Conservation (phyloP, 2,113 vertebrate species). For the Salvelinus namaycush region DNA sequence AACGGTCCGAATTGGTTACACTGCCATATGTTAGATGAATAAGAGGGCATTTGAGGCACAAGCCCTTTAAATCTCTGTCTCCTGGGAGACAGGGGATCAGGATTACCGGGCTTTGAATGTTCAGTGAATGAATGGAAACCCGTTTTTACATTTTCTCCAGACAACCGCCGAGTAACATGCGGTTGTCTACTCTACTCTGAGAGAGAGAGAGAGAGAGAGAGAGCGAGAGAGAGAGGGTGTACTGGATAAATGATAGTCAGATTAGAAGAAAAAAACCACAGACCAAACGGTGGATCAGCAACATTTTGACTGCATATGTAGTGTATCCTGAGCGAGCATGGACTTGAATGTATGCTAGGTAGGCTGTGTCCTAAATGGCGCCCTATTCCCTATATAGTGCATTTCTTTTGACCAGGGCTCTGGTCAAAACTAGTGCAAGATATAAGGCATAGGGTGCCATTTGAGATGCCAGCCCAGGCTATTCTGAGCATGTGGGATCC, state of each 20-base stretch:
- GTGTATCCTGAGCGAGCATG: background rate
- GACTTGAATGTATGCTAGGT: too few species aligned
- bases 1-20: constrained; percentile 25
- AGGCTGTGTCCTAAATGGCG: too few species aligned
- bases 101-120: constrained; percentile 18
- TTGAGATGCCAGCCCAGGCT: background rate
- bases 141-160: constrained; percentile 22
- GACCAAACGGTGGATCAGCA: constrained; percentile 4
- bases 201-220: too few species aligned
- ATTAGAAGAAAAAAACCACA: background rate
- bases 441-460: too few species aligned
- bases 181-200: background rate
- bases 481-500: constrained; percentile 15
- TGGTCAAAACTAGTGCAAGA: background rate
- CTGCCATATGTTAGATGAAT: constrained; percentile 18
- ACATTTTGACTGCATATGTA: background rate
- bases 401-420: too few species aligned
- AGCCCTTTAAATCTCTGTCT: constrained; percentile 18
- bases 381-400: too few species aligned
- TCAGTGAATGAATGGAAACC: constrained; percentile 31
- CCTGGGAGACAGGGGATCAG: constrained; percentile 3
- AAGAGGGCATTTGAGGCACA: constrained; percentile 14
- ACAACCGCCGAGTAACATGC: constrained; percentile 9
- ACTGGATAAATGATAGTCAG: constrained; percentile 4
- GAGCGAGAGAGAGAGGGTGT: background rate